Evolutionary conservation across 2,113 vertebrate species (phyloP).

Genomic region (Misgurnus mizolepis): DNA sequence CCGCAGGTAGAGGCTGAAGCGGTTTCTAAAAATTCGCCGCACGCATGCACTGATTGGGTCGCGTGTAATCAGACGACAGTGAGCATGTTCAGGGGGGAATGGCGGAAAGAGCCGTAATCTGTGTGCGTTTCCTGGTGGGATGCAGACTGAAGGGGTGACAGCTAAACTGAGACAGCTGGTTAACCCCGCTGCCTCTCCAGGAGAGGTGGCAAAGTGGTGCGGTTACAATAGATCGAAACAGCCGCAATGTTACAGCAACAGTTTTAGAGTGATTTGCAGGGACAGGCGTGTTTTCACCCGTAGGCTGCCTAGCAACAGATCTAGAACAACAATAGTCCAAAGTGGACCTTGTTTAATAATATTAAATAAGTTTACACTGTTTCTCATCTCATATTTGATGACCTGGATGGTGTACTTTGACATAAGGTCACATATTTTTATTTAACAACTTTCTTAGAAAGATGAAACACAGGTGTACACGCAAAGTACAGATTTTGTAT

Average conservation of each 20-base stretch:
- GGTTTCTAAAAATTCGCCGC: constrained; percentile 47
- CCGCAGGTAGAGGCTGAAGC: constrained; percentile 47
- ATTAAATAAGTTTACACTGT: not conserved
- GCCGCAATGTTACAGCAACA: constrained; percentile 30
- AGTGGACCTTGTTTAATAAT: not conserved
- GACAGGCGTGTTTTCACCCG: constrained; percentile 2
- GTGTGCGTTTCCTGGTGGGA: constrained; percentile 31
- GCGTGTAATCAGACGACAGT: constrained; percentile 47
- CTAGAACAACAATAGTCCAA: constrained; percentile 13
- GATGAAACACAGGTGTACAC: not conserved
- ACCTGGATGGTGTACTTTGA: not conserved
- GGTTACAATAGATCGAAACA: constrained; percentile 46
- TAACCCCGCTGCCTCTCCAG: constrained; percentile 42
- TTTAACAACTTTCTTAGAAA: not conserved
- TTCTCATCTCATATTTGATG: not conserved
- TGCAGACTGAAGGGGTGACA: constrained; percentile 25
- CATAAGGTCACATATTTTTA: too few species aligned
- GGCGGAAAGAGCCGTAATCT: constrained; percentile 33
- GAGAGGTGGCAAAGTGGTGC: constrained; percentile 45
- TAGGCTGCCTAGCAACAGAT: constrained; percentile 36
- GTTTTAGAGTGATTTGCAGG: constrained; percentile 37
- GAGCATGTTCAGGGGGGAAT: not conserved
- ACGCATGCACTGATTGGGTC: constrained; percentile 51
- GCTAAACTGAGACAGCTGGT: constrained; percentile 43
- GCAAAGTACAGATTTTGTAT: not conserved